Conservation (phyloP, 2,888 invertebrate species). For the Tachystola acroxantha region DNA sequence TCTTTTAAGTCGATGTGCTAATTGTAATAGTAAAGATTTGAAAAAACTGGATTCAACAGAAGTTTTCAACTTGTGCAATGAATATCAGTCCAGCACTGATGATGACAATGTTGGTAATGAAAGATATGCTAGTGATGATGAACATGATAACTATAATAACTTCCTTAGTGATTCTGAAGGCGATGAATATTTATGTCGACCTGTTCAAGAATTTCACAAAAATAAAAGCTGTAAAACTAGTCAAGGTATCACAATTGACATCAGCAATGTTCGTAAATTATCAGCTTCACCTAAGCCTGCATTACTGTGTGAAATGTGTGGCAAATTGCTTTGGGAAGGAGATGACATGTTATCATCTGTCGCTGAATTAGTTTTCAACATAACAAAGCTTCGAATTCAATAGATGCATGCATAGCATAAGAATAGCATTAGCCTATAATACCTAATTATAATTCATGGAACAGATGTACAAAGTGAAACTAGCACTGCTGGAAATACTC, state of each 20-base stretch:
- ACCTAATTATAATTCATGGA: too few species aligned
- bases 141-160: constrained; percentile 49
- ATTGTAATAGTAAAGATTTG: constrained; percentile 64
- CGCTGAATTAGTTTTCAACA: constrained; percentile 32
- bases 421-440: too few species aligned
- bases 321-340: constrained; percentile 85
- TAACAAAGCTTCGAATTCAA: constrained; percentile 31
- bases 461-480: too few species aligned
- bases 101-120: constrained; percentile 12
- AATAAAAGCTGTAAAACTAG: constrained; percentile 61
- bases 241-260: constrained; percentile 75
- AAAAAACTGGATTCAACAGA: constrained; percentile 39
- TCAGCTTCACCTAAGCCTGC: constrained; percentile 73
- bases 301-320: constrained; percentile 85
- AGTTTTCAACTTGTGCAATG: constrained; percentile 41
- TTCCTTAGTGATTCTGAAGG: constrained; percentile 63
- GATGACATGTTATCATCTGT: constrained; percentile 46
- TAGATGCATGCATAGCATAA: too few species aligned
- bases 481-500: too few species aligned
- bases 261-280: constrained; percentile 64
- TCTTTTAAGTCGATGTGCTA: constrained; percentile 85
- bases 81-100: constrained; percentile 28
- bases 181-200: constrained; percentile 47
- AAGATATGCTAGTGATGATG: constrained; percentile 31
- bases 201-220: constrained; percentile 20